phyloP scores from a whole-genome alignment of 2,113 vertebrate species.

The Falco punctatus region DNA sequence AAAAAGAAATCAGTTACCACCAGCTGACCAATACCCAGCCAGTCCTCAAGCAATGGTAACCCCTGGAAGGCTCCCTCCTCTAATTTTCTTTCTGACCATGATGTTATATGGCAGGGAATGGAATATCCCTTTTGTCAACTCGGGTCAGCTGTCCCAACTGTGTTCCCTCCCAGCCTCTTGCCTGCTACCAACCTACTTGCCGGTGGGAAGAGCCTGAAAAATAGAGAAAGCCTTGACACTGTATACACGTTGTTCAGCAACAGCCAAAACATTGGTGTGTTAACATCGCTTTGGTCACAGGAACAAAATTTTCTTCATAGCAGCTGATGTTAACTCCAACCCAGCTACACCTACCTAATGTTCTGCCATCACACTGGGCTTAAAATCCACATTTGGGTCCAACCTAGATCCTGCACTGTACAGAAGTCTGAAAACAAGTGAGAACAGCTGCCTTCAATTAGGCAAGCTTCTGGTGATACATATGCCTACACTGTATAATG shows the following conservation, averaged over 20 bases:
- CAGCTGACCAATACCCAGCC: not conserved
- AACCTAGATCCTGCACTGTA: not conserved
- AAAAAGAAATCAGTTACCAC: not conserved
- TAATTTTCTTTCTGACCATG: not conserved
- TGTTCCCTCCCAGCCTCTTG: not conserved
- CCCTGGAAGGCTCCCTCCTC: not conserved
- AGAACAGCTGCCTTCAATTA: not conserved
- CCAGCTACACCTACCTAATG: not conserved
- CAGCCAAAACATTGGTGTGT: not conserved
- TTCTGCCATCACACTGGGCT: not conserved
- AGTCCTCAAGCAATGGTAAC: not conserved
- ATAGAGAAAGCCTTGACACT: not conserved
- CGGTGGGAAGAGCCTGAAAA: not conserved
- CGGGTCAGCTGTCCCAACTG: not conserved
- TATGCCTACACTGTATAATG: fast-evolving
- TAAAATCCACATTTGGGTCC: not conserved
- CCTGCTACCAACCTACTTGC: not conserved
- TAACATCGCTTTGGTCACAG: not conserved
- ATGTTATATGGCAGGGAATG: not conserved
- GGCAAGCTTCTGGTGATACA: not conserved
- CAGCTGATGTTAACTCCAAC: not conserved
- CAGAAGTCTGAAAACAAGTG: not conserved
- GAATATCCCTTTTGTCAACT: not conserved
- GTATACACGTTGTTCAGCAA: not conserved
- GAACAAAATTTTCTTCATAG: not conserved